These are phyloP conservation scores for Lasioglossum vierecki DNA, from an alignment of 2,888 invertebrate species.

Conservation along the genomic window DNA sequence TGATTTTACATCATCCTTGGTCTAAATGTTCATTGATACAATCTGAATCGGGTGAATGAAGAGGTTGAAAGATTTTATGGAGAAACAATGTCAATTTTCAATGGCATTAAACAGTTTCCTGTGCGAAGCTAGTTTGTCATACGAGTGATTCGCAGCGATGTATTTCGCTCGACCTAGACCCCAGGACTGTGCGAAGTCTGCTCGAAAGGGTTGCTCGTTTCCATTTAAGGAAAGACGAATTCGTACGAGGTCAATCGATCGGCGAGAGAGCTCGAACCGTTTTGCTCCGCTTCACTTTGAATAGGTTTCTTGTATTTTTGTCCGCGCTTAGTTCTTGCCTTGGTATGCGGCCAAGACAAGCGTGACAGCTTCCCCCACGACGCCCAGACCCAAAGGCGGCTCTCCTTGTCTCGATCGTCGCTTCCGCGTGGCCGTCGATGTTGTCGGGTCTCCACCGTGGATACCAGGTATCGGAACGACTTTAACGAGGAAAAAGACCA, in stretches of 20 bases:
- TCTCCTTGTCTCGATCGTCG: conserved; percentile 31
- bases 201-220: neutral
- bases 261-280: conserved; percentile 18
- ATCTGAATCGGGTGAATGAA: no score
- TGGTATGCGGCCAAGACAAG: conserved; percentile 39
- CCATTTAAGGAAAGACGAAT: conserved; percentile 23
- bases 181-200: neutral
- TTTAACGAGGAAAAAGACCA: conserved; percentile 65
- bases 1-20: no score
- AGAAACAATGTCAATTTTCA: no score
- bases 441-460: conserved; percentile 18
- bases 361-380: conserved; percentile 19
- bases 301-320: conserved; percentile 24
- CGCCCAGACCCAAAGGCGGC: conserved; percentile 12
- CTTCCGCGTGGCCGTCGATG: conserved; percentile 48
- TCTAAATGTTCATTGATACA: no score
- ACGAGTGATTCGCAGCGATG: neutral
- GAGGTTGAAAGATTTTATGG: no score
- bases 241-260: conserved; percentile 17
- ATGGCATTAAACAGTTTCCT: no score
- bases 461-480: conserved; percentile 57
- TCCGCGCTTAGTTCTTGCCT: conserved; percentile 2
- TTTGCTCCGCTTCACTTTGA: conserved; percentile 21
- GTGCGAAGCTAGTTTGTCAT: no score
- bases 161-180: neutral